These are phyloP conservation scores for Capromys pilorides DNA, from an alignment of 2,797 vertebrate genomes.

Conservation along the genomic window DNA sequence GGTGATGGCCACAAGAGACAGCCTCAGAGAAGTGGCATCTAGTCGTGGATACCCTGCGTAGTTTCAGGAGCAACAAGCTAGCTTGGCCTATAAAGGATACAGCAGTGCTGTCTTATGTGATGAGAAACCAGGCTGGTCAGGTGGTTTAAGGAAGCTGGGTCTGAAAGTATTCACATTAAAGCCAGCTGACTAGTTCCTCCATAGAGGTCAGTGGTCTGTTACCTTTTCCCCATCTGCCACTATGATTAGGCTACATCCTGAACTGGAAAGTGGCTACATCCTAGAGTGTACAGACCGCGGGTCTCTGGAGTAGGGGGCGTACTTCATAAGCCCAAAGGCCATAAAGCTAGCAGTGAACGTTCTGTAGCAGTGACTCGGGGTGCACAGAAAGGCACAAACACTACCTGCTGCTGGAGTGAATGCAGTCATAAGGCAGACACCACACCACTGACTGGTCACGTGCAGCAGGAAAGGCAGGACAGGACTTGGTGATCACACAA, in stretches of 20 bases:
- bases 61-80: not conserved
- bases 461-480: not conserved
- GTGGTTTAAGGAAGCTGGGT: not conserved
- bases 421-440: not conserved
- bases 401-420: not conserved
- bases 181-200: not conserved
- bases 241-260: not conserved
- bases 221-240: not conserved
- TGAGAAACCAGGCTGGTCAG: not conserved
- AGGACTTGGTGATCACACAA: not conserved
- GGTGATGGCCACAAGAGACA: not conserved
- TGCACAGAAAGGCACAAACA: not conserved
- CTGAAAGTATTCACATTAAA: not conserved
- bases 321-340: not conserved
- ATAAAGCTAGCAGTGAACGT: not conserved
- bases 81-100: not conserved
- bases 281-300: not conserved
- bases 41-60: not conserved
- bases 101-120: not conserved
- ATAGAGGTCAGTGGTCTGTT: not conserved
- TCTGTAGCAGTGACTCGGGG: not conserved
- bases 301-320: not conserved
- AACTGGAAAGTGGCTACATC: not conserved
- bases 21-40: not conserved
- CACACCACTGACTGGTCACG: not conserved